These are phyloP conservation scores for Formica aserva DNA, from an alignment of 2,888 invertebrate genomes.

Conservation along the genomic window DNA sequence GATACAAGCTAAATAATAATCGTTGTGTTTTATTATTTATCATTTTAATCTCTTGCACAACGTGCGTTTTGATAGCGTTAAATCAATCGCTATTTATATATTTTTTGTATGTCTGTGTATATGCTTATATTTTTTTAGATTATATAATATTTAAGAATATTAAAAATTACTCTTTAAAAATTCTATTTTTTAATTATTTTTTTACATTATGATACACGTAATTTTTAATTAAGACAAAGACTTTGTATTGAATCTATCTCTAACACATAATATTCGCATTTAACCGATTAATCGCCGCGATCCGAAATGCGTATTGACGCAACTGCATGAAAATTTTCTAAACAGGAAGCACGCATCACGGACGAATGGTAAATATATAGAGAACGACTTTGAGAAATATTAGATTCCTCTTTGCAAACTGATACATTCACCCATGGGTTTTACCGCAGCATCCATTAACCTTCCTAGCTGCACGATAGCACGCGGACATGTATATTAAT, in stretches of 20 bases:
- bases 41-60: not conserved
- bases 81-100: not conserved
- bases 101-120: not conserved
- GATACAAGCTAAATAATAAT: not conserved
- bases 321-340: slow-evolving; percentile 75
- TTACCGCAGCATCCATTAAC: not conserved
- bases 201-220: no score
- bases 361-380: not conserved
- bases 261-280: slow-evolving; percentile 80
- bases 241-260: no score
- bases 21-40: not conserved
- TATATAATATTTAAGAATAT: not conserved
- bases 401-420: not conserved
- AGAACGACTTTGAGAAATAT: not conserved
- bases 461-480: not conserved
- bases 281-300: slow-evolving; percentile 76
- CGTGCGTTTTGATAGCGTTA: not conserved
- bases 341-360: slow-evolving; percentile 64
- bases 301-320: slow-evolving; percentile 70
- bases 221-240: no score
- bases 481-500: not conserved
- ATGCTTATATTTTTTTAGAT: not conserved
- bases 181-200: not conserved
- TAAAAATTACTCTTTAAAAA: not conserved
- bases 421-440: not conserved